A percentile compares a stretch with the other conserved stretches of the same genome.
Conservation (phyloP, 1,140 invertebrate species). For the Pseudomyrmex cubaensis region DNA sequence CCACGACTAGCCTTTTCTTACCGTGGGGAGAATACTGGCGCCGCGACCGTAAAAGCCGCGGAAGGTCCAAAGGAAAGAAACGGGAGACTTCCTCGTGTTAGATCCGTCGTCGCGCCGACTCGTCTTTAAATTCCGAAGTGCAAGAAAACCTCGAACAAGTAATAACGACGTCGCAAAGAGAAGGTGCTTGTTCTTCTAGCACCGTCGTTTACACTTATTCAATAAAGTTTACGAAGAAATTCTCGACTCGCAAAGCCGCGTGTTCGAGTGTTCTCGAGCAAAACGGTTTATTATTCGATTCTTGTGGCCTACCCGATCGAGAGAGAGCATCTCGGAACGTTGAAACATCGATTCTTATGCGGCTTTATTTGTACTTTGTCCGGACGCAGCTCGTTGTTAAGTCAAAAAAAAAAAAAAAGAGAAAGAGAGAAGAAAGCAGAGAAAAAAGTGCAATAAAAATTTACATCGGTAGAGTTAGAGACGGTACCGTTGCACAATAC, state of each 20-base stretch:
- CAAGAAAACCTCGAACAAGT: conserved; percentile 61
- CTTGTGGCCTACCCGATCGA: conserved; percentile 22
- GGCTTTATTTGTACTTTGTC: conserved; percentile 38
- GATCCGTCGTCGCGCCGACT: conserved; percentile 30
- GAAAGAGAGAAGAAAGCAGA: conserved; percentile 4
- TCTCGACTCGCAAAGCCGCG: not conserved
- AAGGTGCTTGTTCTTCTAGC: conserved; percentile 55
- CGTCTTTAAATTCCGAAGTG: conserved; percentile 66
- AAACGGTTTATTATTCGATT: conserved; percentile 56
- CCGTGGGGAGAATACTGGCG: conserved; percentile 38
- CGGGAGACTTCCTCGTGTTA: conserved; percentile 53
- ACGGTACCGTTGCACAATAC: not conserved
- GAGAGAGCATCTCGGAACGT: not conserved
- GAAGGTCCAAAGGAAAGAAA: conserved; percentile 29
- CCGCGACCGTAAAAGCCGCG: conserved; percentile 17
- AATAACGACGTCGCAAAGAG: conserved; percentile 57
- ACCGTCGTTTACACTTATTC: conserved; percentile 65
- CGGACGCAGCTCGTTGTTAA: not conserved
- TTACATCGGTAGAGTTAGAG: not conserved
- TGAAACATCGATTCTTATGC: conserved; percentile 50
- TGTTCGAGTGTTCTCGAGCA: not conserved
- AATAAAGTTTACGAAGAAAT: conserved; percentile 54
- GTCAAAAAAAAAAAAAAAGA: conserved; percentile 1
- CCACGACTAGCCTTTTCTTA: conserved; percentile 40
- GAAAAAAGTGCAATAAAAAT: not conserved